Percentiles rank a stretch among this genome's conserved stretches.
phyloP scores from a whole-genome alignment of 2,888 invertebrate species.

The Isotomurus palustris region DNA sequence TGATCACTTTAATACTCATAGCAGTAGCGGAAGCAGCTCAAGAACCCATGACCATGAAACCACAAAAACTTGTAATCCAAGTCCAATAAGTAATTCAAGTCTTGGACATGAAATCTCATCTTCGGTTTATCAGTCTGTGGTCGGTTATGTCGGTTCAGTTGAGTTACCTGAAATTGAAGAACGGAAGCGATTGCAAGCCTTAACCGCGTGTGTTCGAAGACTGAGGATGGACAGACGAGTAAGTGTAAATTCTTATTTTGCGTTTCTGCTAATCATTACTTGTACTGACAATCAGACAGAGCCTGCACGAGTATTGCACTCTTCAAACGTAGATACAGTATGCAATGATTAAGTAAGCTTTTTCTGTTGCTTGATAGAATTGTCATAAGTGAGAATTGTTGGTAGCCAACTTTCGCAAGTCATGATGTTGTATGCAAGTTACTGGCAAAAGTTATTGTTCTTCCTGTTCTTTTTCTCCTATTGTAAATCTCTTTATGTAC shows the following conservation, averaged over 20 bases:
- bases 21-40: constrained; percentile 41
- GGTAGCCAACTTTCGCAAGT: too few species aligned
- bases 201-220: constrained; percentile 70
- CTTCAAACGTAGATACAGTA: background rate
- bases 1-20: constrained; percentile 42
- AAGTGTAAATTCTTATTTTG: constrained; percentile 46
- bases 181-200: constrained; percentile 66
- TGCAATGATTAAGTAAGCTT: background rate
- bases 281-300: background rate
- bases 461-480: too few species aligned
- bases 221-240: constrained; percentile 81
- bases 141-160: constrained; percentile 92
- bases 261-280: background rate
- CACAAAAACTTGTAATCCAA: constrained; percentile 23
- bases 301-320: background rate
- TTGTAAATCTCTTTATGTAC: too few species aligned
- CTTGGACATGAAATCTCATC: constrained; percentile 7
- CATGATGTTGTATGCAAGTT: too few species aligned
- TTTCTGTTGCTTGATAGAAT: background rate
- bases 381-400: too few species aligned
- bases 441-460: too few species aligned
- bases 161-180: constrained; percentile 74
- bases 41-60: constrained; percentile 27
- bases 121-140: constrained; percentile 63
- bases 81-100: constrained; percentile 24